phyloP scores from a whole-genome alignment of 2,888 invertebrate genomes.

The Cordilura impudica region DNA sequence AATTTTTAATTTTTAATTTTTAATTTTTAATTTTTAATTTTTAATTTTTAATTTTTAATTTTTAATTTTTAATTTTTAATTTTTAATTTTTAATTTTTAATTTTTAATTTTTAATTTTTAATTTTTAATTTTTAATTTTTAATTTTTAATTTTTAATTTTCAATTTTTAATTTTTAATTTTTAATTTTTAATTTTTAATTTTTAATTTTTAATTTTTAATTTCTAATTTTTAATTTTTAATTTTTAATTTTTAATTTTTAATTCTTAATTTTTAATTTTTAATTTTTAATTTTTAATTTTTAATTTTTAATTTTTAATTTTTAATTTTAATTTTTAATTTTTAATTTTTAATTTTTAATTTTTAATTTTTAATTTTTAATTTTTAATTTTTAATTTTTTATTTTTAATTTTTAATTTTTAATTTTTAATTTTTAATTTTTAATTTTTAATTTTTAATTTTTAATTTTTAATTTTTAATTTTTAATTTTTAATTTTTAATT shows the following conservation, averaged over 20 bases:
- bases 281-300: slow-evolving; percentile 4
- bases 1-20: background rate
- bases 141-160: slow-evolving; percentile 5
- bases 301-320: background rate
- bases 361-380: background rate
- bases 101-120: background rate
- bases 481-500: background rate
- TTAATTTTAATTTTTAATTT: background rate
- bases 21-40: background rate
- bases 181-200: background rate
- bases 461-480: background rate
- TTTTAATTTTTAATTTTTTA: too few relatives aligned
- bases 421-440: too few relatives aligned
- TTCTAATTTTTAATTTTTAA: too few relatives aligned
- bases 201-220: background rate
- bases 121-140: background rate
- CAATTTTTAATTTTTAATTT: background rate
- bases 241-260: too few relatives aligned
- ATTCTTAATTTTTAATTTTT: too few relatives aligned
- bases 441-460: background rate
- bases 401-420: too few relatives aligned
- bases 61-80: slow-evolving; percentile 7
- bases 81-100: background rate
- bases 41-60: background rate
- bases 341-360: background rate